These are phyloP conservation scores for Bos indicus DNA, from an alignment of 2,113 vertebrate species.

Conservation along the genomic window DNA sequence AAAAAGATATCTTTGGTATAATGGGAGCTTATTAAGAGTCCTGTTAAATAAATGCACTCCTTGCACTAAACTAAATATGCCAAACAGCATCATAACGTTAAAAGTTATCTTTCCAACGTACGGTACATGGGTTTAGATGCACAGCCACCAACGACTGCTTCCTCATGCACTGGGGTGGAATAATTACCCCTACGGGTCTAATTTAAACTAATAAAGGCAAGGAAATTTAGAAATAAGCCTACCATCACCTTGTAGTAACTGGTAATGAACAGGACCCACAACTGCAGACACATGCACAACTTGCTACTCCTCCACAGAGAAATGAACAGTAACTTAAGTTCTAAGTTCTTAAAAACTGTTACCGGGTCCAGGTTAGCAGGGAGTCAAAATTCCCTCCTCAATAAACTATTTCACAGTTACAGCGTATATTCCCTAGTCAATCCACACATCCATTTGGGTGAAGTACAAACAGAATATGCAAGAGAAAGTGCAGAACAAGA, in stretches of 20 bases:
- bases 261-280: constrained; percentile 9
- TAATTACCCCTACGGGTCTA: constrained; percentile 62
- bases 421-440: neutral
- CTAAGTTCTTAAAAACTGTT: neutral
- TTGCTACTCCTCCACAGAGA: neutral
- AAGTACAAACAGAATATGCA: neutral
- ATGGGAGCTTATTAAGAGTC: constrained; percentile 67
- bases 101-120: constrained; percentile 24
- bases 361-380: neutral
- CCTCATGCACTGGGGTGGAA: constrained; percentile 29
- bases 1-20: constrained; percentile 62
- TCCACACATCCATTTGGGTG: neutral
- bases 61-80: constrained; percentile 40
- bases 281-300: neutral
- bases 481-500: neutral
- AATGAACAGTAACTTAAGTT: neutral
- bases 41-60: constrained; percentile 56
- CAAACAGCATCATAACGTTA: constrained; percentile 54
- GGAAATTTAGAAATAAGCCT: constrained; percentile 49
- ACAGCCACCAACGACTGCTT: constrained; percentile 53
- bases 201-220: constrained; percentile 69
- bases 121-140: constrained; percentile 11
- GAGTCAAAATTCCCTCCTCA: neutral
- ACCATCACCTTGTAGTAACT: constrained; percentile 43
- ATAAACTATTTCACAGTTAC: neutral